Evolutionary conservation across 2,113 vertebrate genomes (phyloP), one percentile per base, ranked within the genome.

Genomic region (Colinus virginianus): DNA sequence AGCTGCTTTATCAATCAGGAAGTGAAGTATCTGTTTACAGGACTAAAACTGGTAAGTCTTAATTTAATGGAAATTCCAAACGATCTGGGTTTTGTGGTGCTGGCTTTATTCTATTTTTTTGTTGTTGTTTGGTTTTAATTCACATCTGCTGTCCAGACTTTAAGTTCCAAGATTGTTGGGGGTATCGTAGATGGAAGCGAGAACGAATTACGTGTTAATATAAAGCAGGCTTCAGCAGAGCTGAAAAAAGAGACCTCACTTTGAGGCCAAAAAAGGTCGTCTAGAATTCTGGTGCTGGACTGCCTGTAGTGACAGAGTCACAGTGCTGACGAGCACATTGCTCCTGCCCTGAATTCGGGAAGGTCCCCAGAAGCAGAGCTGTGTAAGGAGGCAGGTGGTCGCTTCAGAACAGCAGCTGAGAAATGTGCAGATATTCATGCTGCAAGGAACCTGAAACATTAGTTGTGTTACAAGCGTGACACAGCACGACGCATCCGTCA

Each of bases 1-100:
- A 99, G 99, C 94, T 99, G 99, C 96, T 99, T 99, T 97, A 99
- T 99, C 96, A 99, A 99, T 97, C 99, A 99, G 95, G 99, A 99
- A 98, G 99, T 99, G 89, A 99, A 99, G 94, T 99, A 99, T 90
- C 98, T 99, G 83, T 99, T 99, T 92, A 99, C 99, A 75, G 99
- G 99, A 90, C 98, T 99, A 34, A 98, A 99, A 95, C 95, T 99
- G 99, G 99, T 99, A 97, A 96, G 99, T 51, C 66, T 25, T 42
- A 51, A 23, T 71, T 49, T 36, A 36, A 78, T 12, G 78, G 21
- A 38, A 30, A 28, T 91, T 87, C 55, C 45, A 9, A 55, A 32
- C 36, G 7, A 45, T 23, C 6, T 28, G 14, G 36, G 11, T 20
- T 62, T 70, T 48, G 36, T 26, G 25, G 36, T 5, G 36, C 16